Evolutionary conservation across 2,113 vertebrate genomes (phyloP).

Genomic region (Uropsilus gracilis): DNA sequence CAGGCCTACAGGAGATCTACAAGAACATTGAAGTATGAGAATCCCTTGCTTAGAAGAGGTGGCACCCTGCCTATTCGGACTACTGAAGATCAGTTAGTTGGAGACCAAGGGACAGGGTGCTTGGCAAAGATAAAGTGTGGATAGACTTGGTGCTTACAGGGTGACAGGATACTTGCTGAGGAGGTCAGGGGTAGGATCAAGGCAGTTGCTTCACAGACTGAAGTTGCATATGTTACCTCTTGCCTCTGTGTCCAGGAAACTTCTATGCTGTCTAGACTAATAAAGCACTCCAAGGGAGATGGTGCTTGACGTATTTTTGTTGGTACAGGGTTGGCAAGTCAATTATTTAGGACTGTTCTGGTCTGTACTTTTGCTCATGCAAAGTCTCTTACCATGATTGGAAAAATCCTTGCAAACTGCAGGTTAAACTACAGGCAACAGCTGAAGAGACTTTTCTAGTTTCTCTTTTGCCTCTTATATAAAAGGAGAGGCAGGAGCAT

Average conservation of each 20-base stretch:
- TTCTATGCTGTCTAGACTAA: conserved; percentile 20
- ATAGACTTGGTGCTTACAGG: not conserved
- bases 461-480: not conserved
- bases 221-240: not conserved
- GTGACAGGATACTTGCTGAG: not conserved
- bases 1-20: not conserved
- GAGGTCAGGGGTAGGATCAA: not conserved
- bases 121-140: not conserved
- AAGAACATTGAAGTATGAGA: not conserved
- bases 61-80: not conserved
- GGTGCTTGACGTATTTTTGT: conserved; percentile 22
- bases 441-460: conserved; percentile 21
- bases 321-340: not conserved
- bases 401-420: conserved; percentile 65
- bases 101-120: not conserved
- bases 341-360: conserved; percentile 16
- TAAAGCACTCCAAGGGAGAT: conserved; percentile 43
- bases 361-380: conserved; percentile 26
- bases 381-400: conserved; percentile 17
- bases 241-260: not conserved
- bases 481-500: conserved; percentile 46
- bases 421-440: conserved; percentile 57
- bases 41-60: not conserved
- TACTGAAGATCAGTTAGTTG: not conserved
- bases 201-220: not conserved